phyloP scores from a whole-genome alignment of 1,140 invertebrate species.

The Micrasema minimum region DNA sequence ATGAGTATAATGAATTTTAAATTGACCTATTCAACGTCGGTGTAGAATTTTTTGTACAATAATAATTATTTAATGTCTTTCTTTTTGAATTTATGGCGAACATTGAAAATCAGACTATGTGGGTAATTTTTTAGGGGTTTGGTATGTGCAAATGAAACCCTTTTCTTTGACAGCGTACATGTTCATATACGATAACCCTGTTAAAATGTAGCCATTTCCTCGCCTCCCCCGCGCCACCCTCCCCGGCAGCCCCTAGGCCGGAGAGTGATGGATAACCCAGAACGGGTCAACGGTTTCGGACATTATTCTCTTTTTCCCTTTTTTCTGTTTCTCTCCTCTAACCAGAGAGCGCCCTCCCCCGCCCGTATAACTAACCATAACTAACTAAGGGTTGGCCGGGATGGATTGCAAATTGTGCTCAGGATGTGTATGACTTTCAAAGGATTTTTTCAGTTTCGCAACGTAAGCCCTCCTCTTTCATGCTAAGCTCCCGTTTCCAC shows the following conservation, averaged over 20 bases:
- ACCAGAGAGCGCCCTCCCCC: constrained; percentile 39
- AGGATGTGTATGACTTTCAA: constrained; percentile 46
- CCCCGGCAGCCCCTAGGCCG: constrained; percentile 35
- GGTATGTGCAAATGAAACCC: constrained; percentile 32
- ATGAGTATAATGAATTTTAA: too few relatives aligned
- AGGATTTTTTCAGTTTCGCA: constrained; percentile 41
- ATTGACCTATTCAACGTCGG: too few relatives aligned
- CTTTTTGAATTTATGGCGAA: too few relatives aligned
- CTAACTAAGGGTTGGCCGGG: constrained; percentile 46
- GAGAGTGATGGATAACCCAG: constrained; percentile 55
- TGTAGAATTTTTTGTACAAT: too few relatives aligned
- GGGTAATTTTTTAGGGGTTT: not conserved
- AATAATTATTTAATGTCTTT: too few relatives aligned
- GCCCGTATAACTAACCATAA: constrained; percentile 53
- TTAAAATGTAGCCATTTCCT: constrained; percentile 37
- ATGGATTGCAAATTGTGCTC: constrained; percentile 50
- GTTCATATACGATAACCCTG: constrained; percentile 35
- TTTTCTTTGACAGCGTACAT: constrained; percentile 34
- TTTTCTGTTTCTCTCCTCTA: constrained; percentile 48
- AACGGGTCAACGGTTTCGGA: constrained; percentile 54
- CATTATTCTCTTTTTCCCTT: constrained; percentile 54
- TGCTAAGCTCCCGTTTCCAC: constrained; percentile 26
- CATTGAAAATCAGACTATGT: not conserved
- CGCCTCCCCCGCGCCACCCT: not conserved
- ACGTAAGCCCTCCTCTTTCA: constrained; percentile 36